Evolutionary conservation across 2,888 invertebrate genomes (phyloP), one percentile per base, ranked within the genome.

Genomic region (Dexiosoma caninum): DNA sequence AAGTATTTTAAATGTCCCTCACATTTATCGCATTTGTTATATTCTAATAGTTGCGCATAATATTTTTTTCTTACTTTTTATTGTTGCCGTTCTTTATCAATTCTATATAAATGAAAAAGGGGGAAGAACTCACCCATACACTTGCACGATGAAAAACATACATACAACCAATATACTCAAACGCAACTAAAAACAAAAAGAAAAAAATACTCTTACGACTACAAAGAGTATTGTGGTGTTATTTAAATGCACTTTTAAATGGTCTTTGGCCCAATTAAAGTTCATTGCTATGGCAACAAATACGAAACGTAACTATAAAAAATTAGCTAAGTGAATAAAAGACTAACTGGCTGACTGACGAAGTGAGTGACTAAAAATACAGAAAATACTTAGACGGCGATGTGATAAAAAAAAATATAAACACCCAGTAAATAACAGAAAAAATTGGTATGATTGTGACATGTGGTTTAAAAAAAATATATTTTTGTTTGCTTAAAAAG

Each of bases 191-290:
- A 60, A 40, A 21, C 8, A n/a, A 40, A 30, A 51, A 40, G 23
- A 7, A 51, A 19, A 64, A 44, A 5, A 37, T 46, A 19, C 14
- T 44, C 37, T 2, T 44, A 55, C 23, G 30, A 23, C 42, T 62
- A 44, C 14, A 44, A 35, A 62, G 44, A 42, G 53, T 59, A 51
- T 77, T 70, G 74, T 74, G 80, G 66, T 81, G 76, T 69, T 74
- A 66, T 69, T 79, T 69, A 72, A 75, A 78, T 82, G 82, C 83
- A 83, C 83, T 82, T 82, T 75, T 79, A 84, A 84, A 84, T 85
- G 85, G 84, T 84, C 84, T 84, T 84, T 85, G 86, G 82, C 86
- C 86, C 84, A 86, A 83, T 85, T 85, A 86, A 85, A 85, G 86
- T 85, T 85, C 86, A 86, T 85, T 85, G 85, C 85, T 85, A 85